A percentile compares a stretch with the other conserved stretches of the same genome.
Conservation (phyloP, 30 jellyfish, hydroid and myxozoan genomes). For the Pseudorhiza aurosa region DNA sequence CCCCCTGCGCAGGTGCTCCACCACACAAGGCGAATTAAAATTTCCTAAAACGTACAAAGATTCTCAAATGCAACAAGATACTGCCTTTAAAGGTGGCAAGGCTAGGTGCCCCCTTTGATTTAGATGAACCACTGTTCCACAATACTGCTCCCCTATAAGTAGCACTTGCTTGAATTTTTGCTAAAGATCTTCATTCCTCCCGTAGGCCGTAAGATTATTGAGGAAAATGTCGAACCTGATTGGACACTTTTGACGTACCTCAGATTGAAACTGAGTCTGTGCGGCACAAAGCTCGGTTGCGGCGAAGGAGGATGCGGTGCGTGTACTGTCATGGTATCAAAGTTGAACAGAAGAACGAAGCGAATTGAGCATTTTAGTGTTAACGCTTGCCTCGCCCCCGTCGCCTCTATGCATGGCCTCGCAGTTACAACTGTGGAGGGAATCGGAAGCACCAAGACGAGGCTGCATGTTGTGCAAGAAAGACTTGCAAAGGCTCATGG, state of each 20-base stretch:
- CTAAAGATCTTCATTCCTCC: neutral
- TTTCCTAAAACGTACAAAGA: too few relatives aligned
- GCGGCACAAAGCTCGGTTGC: conserved; percentile 66
- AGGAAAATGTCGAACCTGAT: conserved; percentile 49
- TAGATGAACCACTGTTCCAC: too few relatives aligned
- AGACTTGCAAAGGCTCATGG: conserved; percentile 53
- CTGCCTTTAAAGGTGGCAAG: too few relatives aligned
- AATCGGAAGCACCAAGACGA: conserved; percentile 44
- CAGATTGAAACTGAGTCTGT: conserved; percentile 40
- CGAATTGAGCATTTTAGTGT: conserved; percentile 31
- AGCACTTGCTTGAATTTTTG: too few relatives aligned
- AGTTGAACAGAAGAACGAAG: conserved; percentile 20
- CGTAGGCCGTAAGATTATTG: conserved; percentile 37
- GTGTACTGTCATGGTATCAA: conserved; percentile 60
- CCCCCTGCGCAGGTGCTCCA: too few relatives aligned
- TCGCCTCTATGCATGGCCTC: conserved; percentile 57
- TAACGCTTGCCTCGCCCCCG: conserved; percentile 51
- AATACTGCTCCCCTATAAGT: too few relatives aligned
- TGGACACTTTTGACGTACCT: conserved; percentile 56
- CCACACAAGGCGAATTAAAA: too few relatives aligned
- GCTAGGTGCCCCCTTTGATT: too few relatives aligned
- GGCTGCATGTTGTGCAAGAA: conserved; percentile 52
- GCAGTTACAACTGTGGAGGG: conserved; percentile 71
- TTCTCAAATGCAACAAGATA: too few relatives aligned
- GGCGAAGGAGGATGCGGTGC: conserved; percentile 73